Evolutionary conservation across 2,888 invertebrate genomes (phyloP).

Genomic region (Patella depressa): DNA sequence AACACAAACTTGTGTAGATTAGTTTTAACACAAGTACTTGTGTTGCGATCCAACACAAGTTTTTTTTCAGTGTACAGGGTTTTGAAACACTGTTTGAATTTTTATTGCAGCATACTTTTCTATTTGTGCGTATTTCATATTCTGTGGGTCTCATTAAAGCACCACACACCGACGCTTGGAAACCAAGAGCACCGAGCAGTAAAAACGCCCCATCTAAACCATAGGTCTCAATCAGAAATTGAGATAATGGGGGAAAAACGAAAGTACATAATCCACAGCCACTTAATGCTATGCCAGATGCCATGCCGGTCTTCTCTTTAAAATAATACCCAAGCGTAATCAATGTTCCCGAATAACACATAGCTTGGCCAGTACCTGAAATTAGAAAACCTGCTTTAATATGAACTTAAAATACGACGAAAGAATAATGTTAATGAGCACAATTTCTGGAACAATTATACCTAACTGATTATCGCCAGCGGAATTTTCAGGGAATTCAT

Average conservation of each 20-base stretch:
- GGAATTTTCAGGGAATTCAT: no score
- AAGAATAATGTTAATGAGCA: no score
- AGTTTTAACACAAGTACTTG: no score
- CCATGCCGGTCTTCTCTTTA: neutral
- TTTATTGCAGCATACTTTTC: neutral
- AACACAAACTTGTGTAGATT: no score
- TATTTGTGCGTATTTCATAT: neutral
- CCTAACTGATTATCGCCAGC: no score
- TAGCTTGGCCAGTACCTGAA: neutral
- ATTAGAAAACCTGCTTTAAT: neutral
- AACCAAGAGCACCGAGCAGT: slow-evolving; percentile 1
- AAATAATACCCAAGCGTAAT: neutral
- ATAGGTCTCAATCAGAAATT: neutral
- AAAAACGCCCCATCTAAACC: neutral
- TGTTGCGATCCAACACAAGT: no score
- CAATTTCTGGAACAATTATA: no score
- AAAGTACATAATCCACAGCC: neutral
- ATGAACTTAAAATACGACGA: no score
- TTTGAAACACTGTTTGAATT: neutral
- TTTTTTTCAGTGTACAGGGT: no score
- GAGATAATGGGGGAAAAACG: neutral
- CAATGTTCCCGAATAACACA: neutral
- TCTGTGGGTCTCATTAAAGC: neutral
- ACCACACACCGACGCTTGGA: slow-evolving; percentile 3
- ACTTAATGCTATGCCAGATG: neutral